Evolutionary conservation across 1,140 invertebrate species (phyloP).

Genomic region (Chrysopa pallens): DNA sequence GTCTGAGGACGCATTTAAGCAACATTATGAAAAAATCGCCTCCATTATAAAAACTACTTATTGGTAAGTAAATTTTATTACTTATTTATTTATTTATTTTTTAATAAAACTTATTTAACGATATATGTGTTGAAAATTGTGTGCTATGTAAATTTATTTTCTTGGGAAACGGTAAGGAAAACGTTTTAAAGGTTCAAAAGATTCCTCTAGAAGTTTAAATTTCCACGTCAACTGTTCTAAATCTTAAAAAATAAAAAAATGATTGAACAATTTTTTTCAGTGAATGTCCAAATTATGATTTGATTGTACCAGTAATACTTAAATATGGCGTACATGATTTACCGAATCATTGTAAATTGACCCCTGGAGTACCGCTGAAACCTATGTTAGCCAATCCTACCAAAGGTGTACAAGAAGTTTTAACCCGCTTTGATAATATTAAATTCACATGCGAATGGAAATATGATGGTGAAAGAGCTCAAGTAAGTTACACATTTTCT

Average conservation of each 20-base stretch:
- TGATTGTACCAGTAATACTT: slow-evolving; percentile 65
- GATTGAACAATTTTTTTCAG: slow-evolving; percentile 27
- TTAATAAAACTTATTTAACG: too few relatives aligned
- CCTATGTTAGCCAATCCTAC: slow-evolving; percentile 99
- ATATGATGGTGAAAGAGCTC: slow-evolving; percentile 97
- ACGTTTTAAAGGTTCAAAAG: too few relatives aligned
- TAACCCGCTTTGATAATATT: slow-evolving; percentile 76
- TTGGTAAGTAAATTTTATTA: slow-evolving; percentile 38
- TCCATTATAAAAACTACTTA: slow-evolving; percentile 84
- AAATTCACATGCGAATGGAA: slow-evolving; percentile 99
- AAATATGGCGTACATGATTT: slow-evolving; percentile 63
- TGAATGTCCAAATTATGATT: slow-evolving; percentile 92
- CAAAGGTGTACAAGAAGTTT: slow-evolving; percentile 78
- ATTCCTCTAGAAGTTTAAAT: slow-evolving; percentile 1
- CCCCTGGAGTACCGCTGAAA: slow-evolving; percentile 86
- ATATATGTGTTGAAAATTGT: too few relatives aligned
- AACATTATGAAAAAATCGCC: slow-evolving; percentile 55
- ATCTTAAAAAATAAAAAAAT: slow-evolving; percentile 1
- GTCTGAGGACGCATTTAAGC: slow-evolving; percentile 57
- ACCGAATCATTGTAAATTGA: slow-evolving; percentile 68
- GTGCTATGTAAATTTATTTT: background rate
- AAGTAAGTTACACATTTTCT: slow-evolving; percentile 34
- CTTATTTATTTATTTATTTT: too few relatives aligned
- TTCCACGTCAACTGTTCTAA: too few relatives aligned
- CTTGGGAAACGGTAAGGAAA: background rate